Evolutionary conservation across 2,888 invertebrate species (phyloP).

Genomic region (Asteroscopus sphinx): DNA sequence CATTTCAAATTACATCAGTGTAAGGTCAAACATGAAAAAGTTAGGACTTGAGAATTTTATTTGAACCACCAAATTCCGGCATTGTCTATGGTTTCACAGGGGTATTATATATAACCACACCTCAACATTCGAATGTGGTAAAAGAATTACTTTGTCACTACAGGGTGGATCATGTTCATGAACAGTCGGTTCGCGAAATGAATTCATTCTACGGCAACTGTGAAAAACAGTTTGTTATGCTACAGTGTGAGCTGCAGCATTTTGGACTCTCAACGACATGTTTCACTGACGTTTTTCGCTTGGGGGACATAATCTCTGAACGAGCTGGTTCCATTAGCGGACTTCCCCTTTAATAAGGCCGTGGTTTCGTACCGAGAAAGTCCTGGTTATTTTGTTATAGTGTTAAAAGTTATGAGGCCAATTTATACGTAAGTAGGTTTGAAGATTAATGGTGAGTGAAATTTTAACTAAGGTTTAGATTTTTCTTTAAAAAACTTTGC

Average conservation of each 20-base stretch:
- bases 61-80: too few species aligned
- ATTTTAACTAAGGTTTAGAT: neutral
- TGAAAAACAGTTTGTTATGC: conserved; percentile 4
- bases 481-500: too few species aligned
- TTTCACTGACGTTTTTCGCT: conserved; percentile 58
- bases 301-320: conserved; percentile 60
- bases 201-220: neutral
- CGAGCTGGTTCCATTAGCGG: conserved; percentile 58
- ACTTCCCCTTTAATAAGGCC: conserved; percentile 57
- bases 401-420: conserved; percentile 32
- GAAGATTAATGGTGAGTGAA: conserved; percentile 12
- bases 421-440: conserved; percentile 23
- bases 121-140: too few species aligned
- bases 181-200: too few species aligned
- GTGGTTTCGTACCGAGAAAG: conserved; percentile 38
- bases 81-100: too few species aligned
- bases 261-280: conserved; percentile 42
- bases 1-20: too few species aligned
- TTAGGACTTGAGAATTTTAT: too few species aligned
- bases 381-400: conserved; percentile 26
- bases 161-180: too few species aligned
- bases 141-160: too few species aligned
- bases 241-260: conserved; percentile 27
- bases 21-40: too few species aligned
- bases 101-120: too few species aligned